Conservation (phyloP, 2,888 invertebrate genomes). For the Temnothorax rugatulus region DNA sequence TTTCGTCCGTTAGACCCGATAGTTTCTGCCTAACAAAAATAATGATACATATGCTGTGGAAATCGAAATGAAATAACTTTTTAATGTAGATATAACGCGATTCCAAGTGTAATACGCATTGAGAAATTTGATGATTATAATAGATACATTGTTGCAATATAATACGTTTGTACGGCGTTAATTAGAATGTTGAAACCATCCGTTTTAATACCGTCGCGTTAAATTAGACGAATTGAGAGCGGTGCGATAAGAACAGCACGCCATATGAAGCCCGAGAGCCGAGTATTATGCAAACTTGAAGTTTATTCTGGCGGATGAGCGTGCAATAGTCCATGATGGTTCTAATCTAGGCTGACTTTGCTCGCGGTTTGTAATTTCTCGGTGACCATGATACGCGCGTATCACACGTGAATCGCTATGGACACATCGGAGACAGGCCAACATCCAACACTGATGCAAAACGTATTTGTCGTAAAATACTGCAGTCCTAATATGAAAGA, state of each 20-base stretch:
- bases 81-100: not conserved
- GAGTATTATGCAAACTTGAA: slow-evolving; percentile 74
- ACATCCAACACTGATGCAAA: slow-evolving; percentile 24
- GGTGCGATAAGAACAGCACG: slow-evolving; percentile 58
- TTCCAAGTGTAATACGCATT: not conserved
- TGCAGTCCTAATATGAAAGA: not conserved
- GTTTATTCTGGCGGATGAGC: slow-evolving; percentile 77
- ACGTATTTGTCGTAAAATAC: not conserved
- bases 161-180: slow-evolving; percentile 9
- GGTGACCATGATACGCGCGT: slow-evolving; percentile 67
- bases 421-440: slow-evolving; percentile 23
- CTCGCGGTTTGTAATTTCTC: slow-evolving; percentile 78
- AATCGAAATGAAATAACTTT: not conserved
- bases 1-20: not conserved
- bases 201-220: slow-evolving; percentile 39
- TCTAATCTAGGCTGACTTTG: slow-evolving; percentile 75
- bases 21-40: not conserved
- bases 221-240: slow-evolving; percentile 35
- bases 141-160: slow-evolving; percentile 19
- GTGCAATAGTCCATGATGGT: slow-evolving; percentile 71
- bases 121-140: slow-evolving; percentile 13
- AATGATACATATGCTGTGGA: not conserved
- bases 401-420: slow-evolving; percentile 6
- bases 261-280: slow-evolving; percentile 63
- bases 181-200: slow-evolving; percentile 39